Conservation (phyloP, 2,797 vertebrate genomes). For the Kryptolebias ocellatus region DNA sequence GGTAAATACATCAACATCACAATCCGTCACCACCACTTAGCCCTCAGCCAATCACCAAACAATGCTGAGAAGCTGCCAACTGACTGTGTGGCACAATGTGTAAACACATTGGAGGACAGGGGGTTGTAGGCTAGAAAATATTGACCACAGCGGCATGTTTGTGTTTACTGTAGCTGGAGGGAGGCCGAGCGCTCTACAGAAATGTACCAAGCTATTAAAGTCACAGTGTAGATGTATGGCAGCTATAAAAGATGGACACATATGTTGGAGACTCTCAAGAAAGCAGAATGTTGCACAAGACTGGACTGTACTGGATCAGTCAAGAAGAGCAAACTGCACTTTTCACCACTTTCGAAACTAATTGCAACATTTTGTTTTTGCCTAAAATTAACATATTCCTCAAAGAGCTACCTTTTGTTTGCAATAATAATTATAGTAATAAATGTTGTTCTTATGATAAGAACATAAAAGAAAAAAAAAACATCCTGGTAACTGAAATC, state of each 20-base stretch:
- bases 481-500: slow-evolving; percentile 22
- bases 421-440: not conserved
- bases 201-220: slow-evolving; percentile 61
- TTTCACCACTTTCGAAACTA: no score
- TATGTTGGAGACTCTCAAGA: slow-evolving; percentile 20
- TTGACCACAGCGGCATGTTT: slow-evolving; percentile 43
- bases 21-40: slow-evolving; percentile 72
- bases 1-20: slow-evolving; percentile 81
- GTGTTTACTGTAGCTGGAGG: slow-evolving; percentile 41
- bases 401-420: not conserved
- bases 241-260: slow-evolving; percentile 50
- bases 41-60: slow-evolving; percentile 73
- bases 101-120: slow-evolving; percentile 56
- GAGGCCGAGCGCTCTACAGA: slow-evolving; percentile 19
- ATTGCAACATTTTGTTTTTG: no score
- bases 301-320: not conserved
- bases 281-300: slow-evolving; percentile 10
- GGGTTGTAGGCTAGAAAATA: slow-evolving; percentile 47
- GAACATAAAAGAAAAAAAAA: slow-evolving; percentile 7
- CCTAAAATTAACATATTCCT: no score
- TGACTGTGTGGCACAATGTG: slow-evolving; percentile 39
- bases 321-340: no score
- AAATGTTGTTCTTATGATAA: not conserved
- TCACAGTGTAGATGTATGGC: slow-evolving; percentile 46
- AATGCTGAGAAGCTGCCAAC: slow-evolving; percentile 59